Conservation (phyloP, 2,113 vertebrate genomes). For the Rutilus rutilus region DNA sequence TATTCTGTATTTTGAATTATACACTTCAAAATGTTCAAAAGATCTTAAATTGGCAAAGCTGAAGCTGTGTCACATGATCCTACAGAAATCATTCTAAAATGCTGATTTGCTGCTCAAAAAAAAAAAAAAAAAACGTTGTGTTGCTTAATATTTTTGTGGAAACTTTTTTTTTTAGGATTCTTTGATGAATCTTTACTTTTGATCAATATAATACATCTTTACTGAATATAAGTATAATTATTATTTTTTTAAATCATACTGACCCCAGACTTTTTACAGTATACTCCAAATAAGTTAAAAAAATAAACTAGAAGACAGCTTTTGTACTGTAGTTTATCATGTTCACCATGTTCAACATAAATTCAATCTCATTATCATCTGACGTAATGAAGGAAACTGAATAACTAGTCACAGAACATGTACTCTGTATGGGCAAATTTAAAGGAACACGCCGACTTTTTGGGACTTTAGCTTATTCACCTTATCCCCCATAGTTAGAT, state of each 20-base stretch:
- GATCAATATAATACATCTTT: not conserved
- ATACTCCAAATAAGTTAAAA: not conserved
- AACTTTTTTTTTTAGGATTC: not conserved
- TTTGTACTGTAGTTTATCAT: not conserved
- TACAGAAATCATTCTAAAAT: not conserved
- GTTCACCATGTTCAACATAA: not conserved
- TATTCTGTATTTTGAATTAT: too few relatives aligned
- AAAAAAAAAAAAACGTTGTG: not conserved
- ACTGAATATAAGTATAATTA: not conserved
- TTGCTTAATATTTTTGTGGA: not conserved
- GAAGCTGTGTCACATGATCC: not conserved
- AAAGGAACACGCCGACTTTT: too few relatives aligned
- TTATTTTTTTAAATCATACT: not conserved
- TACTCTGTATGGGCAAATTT: not conserved
- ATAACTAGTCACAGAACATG: not conserved
- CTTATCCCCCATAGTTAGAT: too few relatives aligned
- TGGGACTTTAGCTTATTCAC: too few relatives aligned
- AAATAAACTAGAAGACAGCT: not conserved
- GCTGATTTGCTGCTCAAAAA: not conserved
- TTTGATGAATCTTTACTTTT: not conserved
- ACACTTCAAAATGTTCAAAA: too few relatives aligned
- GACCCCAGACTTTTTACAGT: not conserved
- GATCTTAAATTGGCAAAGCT: not conserved
- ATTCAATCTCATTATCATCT: not conserved
- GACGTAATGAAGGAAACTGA: not conserved